Evolutionary conservation across 2,888 invertebrate genomes (phyloP), one percentile per base, ranked within the genome.

Genomic region (Callosobruchus maculatus): DNA sequence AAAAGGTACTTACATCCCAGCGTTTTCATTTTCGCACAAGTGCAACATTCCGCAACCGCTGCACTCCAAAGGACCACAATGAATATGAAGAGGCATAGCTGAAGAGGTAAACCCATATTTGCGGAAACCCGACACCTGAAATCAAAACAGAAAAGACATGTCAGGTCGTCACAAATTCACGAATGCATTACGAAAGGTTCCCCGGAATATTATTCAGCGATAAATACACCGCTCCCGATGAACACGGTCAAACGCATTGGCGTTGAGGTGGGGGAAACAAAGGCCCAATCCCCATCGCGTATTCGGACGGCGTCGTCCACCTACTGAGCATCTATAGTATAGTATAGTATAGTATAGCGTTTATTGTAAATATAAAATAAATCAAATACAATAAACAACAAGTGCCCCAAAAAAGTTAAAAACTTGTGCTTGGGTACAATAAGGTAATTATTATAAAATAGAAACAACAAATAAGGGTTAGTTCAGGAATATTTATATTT

Each of bases 1-100:
- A 30, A 73, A 72, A 67, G 22, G 69, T 72, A 75, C 78, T 78
- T 74, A 78, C 78, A 78, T 73, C 78, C 78, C 31, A 13, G 70
- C 68, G 70, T 73, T 30, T 31, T n/a, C n/a, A 70, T 21, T 21
- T 4, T 66, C n/a, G 71, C 22, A 30, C 74, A 74, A 9, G 49
- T 49, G 49, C 49, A 49, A 18, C 49, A 49, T 49, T 49, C 49
- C 18, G 49, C 49, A 5, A 7, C 49, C 1, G 49, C 49, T 49
- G 18, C 18, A 18, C 49, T 7, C 9, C 49, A 13, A 49, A 49
- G 49, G 1, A 49, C 49, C 49, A 18, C 49, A 1, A 49, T 49
- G 49, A 49, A 49, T 13, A 49, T 49, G 9, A 49, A 18, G 13
- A 49, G 49, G 18, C 49, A 49, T 49, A 18, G 49, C 13, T 49